phyloP scores from a whole-genome alignment of 1,140 invertebrate genomes.

The Neodiprion pinetum region DNA sequence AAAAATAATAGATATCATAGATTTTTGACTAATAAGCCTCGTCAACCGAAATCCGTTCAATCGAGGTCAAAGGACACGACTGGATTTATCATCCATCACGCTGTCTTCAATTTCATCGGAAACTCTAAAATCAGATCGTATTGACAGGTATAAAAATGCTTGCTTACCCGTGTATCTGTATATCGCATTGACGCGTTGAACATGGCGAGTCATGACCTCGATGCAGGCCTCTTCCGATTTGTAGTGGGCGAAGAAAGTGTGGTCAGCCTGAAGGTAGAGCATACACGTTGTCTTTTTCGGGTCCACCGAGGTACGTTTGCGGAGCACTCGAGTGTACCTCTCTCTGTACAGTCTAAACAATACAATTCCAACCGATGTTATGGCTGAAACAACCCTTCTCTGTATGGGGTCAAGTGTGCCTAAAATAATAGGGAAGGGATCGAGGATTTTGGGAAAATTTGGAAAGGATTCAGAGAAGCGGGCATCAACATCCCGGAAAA shows the following conservation, averaged over 20 bases:
- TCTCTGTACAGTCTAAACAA: constrained; percentile 23
- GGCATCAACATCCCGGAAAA: no score
- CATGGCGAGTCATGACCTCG: constrained; percentile 88
- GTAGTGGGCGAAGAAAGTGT: constrained; percentile 87
- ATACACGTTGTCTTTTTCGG: constrained; percentile 78
- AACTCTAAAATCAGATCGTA: not conserved
- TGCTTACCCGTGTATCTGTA: constrained; percentile 80
- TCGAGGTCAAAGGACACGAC: no score
- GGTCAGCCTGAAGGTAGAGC: constrained; percentile 89
- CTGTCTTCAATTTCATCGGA: not conserved
- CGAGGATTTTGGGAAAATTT: no score
- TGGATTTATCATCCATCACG: no score
- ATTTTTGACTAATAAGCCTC: no score
- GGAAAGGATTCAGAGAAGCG: no score
- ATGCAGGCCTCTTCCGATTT: constrained; percentile 90
- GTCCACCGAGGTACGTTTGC: constrained; percentile 73
- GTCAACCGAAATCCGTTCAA: no score
- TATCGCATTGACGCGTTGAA: constrained; percentile 87
- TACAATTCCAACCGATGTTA: not conserved
- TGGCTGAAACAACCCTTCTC: not conserved
- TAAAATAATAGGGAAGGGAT: not conserved
- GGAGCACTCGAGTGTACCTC: constrained; percentile 39
- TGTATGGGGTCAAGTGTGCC: not conserved
- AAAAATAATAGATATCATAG: no score
- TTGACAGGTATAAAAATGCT: no score